These are phyloP conservation scores for Mallotus villosus DNA, from an alignment of 2,797 vertebrate species.

Conservation along the genomic window DNA sequence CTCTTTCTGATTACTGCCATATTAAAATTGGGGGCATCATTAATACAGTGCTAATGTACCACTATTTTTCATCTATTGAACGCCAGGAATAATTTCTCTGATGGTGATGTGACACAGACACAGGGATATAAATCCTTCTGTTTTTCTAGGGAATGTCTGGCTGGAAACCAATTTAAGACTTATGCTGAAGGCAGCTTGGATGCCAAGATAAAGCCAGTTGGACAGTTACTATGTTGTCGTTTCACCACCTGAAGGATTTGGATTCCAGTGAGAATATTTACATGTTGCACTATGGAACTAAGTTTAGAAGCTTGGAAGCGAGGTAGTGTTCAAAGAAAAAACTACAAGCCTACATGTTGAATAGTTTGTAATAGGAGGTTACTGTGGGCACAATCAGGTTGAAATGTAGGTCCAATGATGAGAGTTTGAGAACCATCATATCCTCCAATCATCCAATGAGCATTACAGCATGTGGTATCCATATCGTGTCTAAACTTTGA, in stretches of 20 bases:
- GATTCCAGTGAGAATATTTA: slow-evolving; percentile 71
- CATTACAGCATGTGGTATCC: too few species aligned
- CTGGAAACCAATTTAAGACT: slow-evolving; percentile 77
- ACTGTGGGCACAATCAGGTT: too few species aligned
- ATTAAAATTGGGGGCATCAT: slow-evolving; percentile 66
- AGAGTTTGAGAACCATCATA: too few species aligned
- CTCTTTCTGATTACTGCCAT: slow-evolving; percentile 66
- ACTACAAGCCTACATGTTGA: slow-evolving; percentile 29
- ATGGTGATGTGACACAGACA: slow-evolving; percentile 78
- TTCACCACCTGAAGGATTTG: slow-evolving; percentile 77
- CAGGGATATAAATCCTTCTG: slow-evolving; percentile 79
- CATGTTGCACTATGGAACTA: slow-evolving; percentile 64
- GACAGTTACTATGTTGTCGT: slow-evolving; percentile 76
- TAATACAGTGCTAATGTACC: slow-evolving; percentile 74
- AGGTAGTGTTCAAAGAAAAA: slow-evolving; percentile 67
- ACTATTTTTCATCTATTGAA: slow-evolving; percentile 74
- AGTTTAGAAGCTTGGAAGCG: too few species aligned
- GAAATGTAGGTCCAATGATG: too few species aligned
- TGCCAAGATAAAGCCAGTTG: slow-evolving; percentile 75
- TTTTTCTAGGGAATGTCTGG: slow-evolving; percentile 73
- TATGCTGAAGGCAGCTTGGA: slow-evolving; percentile 62
- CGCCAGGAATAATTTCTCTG: slow-evolving; percentile 76
- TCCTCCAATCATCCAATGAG: too few species aligned
- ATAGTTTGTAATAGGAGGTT: too few species aligned
- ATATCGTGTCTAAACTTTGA: too few species aligned